Conservation (phyloP, 2,888 invertebrate genomes). For the Cephus sareptanus region DNA sequence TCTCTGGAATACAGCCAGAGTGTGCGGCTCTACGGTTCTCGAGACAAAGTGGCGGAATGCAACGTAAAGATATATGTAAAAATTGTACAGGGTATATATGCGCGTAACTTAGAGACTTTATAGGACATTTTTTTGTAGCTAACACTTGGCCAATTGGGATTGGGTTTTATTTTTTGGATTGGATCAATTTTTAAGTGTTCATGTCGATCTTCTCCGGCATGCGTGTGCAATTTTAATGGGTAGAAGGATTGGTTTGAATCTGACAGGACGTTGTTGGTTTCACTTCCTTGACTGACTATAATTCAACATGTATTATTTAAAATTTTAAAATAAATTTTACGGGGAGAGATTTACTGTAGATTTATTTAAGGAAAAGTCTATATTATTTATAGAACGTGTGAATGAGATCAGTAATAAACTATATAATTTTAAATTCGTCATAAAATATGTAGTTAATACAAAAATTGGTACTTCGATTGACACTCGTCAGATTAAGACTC, state of each 20-base stretch:
- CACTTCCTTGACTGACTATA: neutral
- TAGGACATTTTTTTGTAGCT: neutral
- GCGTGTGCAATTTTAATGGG: too few relatives aligned
- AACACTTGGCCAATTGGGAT: neutral
- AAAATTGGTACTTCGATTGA: neutral
- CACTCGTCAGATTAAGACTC: neutral
- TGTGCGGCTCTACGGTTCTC: neutral
- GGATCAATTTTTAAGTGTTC: too few relatives aligned
- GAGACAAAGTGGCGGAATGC: neutral
- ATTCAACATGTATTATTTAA: neutral
- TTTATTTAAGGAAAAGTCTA: neutral
- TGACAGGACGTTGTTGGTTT: neutral
- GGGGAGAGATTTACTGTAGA: neutral
- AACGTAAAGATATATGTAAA: neutral
- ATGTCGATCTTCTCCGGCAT: too few relatives aligned
- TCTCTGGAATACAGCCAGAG: conserved; percentile 1
- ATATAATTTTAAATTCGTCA: neutral
- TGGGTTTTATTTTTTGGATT: too few relatives aligned
- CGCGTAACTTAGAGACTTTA: neutral
- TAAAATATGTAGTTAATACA: neutral
- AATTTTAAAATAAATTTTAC: neutral
- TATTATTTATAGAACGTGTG: neutral
- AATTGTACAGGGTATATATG: neutral
- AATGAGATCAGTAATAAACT: neutral
- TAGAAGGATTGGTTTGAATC: neutral